A percentile compares a stretch with the other conserved stretches of the same genome.
phyloP scores from a whole-genome alignment of 2,797 vertebrate species.

The Esox lucius region DNA sequence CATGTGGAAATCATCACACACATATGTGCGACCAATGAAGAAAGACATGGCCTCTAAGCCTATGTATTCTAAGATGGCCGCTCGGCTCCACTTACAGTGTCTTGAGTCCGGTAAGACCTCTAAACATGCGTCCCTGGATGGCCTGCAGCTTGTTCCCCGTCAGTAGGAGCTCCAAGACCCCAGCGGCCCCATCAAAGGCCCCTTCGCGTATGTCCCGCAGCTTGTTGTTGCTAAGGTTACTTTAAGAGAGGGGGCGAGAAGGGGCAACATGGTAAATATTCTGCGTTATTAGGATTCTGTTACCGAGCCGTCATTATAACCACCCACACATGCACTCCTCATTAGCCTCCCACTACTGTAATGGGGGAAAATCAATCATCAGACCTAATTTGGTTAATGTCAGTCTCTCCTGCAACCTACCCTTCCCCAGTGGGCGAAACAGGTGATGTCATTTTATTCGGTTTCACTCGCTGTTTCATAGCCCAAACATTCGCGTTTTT shows the following conservation, averaged over 20 bases:
- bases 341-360: background rate
- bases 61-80: background rate
- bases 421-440: background rate
- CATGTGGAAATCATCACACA: no score
- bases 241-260: constrained; percentile 51
- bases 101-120: constrained; percentile 86
- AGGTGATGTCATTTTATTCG: background rate
- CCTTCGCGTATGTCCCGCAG: constrained; percentile 92
- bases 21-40: no score
- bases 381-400: constrained; percentile 8
- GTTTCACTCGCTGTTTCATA: constrained; percentile 44
- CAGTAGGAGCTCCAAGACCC: constrained; percentile 88
- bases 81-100: constrained; percentile 82
- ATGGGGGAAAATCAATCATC: background rate
- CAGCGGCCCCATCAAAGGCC: constrained; percentile 82
- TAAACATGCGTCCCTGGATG: constrained; percentile 88
- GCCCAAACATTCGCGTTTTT: constrained; percentile 36
- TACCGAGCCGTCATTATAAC: background rate
- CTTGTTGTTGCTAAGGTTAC: constrained; percentile 96
- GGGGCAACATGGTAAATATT: background rate
- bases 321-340: constrained; percentile 11
- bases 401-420: constrained; percentile 19
- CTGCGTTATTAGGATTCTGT: background rate
- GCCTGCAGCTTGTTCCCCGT: constrained; percentile 91
- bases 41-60: no score